phyloP scores from a whole-genome alignment of 2,888 invertebrate genomes.

The Sabellastarte sp. region DNA sequence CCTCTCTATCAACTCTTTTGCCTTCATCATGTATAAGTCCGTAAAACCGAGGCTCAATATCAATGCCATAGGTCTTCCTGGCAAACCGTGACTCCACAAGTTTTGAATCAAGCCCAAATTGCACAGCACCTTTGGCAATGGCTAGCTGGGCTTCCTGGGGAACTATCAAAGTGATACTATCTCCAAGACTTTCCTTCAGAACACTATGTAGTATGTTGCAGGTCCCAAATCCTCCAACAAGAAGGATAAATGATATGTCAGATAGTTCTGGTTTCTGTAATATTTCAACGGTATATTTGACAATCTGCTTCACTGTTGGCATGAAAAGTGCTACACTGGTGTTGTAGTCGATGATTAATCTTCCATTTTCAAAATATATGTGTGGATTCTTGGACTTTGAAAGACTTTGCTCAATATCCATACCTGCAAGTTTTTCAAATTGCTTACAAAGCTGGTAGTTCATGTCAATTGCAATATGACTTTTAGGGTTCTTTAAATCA shows the following conservation, averaged over 20 bases:
- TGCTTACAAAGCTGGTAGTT: not conserved
- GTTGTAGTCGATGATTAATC: not conserved
- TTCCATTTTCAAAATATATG: not conserved
- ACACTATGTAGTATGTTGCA: not conserved
- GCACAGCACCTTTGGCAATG: not conserved
- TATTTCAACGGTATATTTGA: not conserved
- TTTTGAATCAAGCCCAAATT: not conserved
- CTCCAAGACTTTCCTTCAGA: not conserved
- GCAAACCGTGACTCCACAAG: not conserved
- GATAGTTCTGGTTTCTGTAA: not conserved
- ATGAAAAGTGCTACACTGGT: no score
- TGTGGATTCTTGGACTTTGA: not conserved
- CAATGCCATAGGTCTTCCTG: not conserved
- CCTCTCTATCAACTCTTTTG: not conserved
- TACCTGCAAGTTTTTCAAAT: not conserved
- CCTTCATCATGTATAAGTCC: not conserved
- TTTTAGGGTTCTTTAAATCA: not conserved
- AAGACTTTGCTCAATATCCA: no score
- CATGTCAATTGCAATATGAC: not conserved
- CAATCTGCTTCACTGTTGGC: not conserved
- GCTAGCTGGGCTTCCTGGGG: not conserved
- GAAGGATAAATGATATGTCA: not conserved
- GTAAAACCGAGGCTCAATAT: not conserved
- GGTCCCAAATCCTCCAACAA: not conserved
- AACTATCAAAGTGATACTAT: not conserved